Conservation (phyloP, 2,797 vertebrate species). For the Pterois miles region DNA sequence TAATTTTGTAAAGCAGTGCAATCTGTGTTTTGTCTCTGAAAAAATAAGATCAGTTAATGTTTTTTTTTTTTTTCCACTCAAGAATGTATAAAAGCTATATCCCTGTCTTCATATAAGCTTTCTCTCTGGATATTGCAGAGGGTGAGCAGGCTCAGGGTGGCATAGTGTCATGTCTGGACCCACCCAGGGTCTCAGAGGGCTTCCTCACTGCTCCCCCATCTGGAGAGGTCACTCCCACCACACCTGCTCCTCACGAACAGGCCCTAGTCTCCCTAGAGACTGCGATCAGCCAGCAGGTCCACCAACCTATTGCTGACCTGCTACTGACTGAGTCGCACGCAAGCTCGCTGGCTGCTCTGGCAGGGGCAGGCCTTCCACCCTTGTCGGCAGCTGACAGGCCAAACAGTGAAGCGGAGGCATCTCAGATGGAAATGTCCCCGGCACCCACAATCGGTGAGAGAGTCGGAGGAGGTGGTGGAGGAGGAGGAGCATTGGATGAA, state of each 20-base stretch:
- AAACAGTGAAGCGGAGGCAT: conserved; percentile 89
- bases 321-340: conserved; percentile 85
- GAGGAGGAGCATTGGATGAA: conserved; percentile 84
- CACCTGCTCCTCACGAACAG: conserved; percentile 85
- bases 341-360: conserved; percentile 80
- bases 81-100: neutral
- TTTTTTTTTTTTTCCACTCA: neutral
- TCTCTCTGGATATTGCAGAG: conserved; percentile 73
- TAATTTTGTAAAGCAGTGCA: no score
- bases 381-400: conserved; percentile 85
- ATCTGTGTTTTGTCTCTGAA: neutral
- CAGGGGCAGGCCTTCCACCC: conserved; percentile 83
- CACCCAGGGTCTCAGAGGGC: conserved; percentile 87
- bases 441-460: conserved; percentile 93
- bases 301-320: conserved; percentile 87
- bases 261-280: conserved; percentile 89
- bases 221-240: conserved; percentile 89
- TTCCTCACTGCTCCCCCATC: conserved; percentile 90
- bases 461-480: conserved; percentile 71
- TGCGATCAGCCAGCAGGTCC: conserved; percentile 88
- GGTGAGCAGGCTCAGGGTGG: conserved; percentile 82
- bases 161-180: conserved; percentile 81
- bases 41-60: neutral
- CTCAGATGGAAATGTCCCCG: conserved; percentile 97
- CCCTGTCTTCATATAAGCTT: conserved; percentile 4